phyloP scores from a whole-genome alignment of 2,797 vertebrate species.

The Chelmon rostratus region DNA sequence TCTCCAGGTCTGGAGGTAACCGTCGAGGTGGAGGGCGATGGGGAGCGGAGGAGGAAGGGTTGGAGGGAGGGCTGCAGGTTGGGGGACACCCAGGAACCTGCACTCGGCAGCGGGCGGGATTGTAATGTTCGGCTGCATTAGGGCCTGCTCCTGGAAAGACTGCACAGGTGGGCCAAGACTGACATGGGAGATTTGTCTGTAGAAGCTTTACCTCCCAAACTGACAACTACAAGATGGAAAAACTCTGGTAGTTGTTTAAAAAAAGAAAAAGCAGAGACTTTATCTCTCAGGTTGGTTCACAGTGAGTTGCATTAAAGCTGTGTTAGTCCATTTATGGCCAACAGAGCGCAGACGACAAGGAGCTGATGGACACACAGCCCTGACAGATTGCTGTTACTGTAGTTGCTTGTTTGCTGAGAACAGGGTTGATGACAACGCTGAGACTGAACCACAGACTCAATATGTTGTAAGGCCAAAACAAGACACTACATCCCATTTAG shows the following conservation, averaged over 20 bases:
- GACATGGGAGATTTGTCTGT: too few relatives aligned
- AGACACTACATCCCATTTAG: not conserved
- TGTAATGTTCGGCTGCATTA: not conserved
- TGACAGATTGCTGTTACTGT: not conserved
- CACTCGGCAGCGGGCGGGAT: not conserved
- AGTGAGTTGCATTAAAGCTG: not conserved
- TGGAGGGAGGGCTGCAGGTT: not conserved
- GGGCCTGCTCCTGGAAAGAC: not conserved
- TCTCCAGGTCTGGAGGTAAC: constrained; percentile 87
- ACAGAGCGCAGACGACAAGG: constrained; percentile 15
- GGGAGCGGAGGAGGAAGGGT: constrained; percentile 7
- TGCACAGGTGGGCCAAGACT: constrained; percentile 16
- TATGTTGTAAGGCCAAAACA: not conserved
- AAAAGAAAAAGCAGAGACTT: not conserved
- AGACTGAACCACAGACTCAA: not conserved
- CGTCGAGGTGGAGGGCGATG: constrained; percentile 49
- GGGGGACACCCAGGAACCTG: constrained; percentile 32
- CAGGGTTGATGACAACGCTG: not conserved
- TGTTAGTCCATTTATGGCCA: not conserved
- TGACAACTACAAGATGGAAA: not conserved
- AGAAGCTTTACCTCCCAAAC: not conserved
- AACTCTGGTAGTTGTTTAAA: not conserved
- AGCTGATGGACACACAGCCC: not conserved
- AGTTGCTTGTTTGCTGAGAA: not conserved
- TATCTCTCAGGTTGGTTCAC: not conserved